phyloP scores from a whole-genome alignment of 2,888 invertebrate species.

The Coelopa pilipes region DNA sequence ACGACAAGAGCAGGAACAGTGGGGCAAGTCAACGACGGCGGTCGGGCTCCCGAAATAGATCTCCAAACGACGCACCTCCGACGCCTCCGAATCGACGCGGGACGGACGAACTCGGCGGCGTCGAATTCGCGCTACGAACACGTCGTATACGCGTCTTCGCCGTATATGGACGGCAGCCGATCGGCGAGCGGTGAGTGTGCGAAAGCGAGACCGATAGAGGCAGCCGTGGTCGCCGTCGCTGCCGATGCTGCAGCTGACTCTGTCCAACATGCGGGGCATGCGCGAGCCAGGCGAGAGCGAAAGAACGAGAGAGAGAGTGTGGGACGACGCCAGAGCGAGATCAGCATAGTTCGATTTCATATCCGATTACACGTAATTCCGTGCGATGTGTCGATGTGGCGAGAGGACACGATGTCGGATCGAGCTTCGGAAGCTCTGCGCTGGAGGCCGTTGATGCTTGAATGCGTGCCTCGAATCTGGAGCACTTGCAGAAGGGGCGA shows the following conservation, averaged over 20 bases:
- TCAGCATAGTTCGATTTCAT: constrained; percentile 13
- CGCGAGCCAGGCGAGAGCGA: constrained; percentile 11
- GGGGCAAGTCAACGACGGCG: too few species aligned
- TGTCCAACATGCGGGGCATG: background rate
- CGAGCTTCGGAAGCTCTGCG: background rate
- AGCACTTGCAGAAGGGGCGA: background rate
- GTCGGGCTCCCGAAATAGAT: constrained; percentile 22
- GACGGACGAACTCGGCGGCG: background rate
- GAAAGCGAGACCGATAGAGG: constrained; percentile 1
- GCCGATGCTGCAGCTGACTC: background rate
- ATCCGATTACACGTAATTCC: constrained; percentile 30
- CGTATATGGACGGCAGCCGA: constrained; percentile 24
- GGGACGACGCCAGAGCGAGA: background rate
- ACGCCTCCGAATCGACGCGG: too few species aligned
- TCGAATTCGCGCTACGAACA: constrained; percentile 12
- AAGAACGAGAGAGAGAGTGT: background rate
- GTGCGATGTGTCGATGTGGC: background rate
- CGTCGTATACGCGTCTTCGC: constrained; percentile 24
- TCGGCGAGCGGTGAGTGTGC: constrained; percentile 3
- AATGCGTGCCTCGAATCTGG: background rate
- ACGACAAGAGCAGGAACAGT: too few species aligned
- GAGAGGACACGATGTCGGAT: background rate
- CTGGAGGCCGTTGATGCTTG: background rate
- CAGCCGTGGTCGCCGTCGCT: background rate
- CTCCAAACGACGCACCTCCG: constrained; percentile 9